A percentile compares a stretch with the other conserved stretches of the same genome.
These are phyloP conservation scores for Halcyon smyrnensis DNA, from an alignment of 2,797 vertebrate species.

Conservation along the genomic window DNA sequence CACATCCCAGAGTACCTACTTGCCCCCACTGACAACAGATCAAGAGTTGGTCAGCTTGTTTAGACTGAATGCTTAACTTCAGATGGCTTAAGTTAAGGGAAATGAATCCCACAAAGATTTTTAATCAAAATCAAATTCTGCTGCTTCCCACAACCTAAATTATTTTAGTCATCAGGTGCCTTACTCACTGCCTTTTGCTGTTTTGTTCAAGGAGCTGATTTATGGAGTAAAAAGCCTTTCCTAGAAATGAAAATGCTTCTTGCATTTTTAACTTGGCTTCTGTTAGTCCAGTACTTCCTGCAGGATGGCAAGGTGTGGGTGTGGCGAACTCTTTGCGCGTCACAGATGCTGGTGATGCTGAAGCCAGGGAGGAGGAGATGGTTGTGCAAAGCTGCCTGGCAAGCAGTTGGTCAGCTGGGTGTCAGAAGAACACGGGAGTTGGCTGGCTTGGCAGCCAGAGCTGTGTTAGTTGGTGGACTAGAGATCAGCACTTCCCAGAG, in stretches of 20 bases:
- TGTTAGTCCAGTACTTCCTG: conserved; percentile 57
- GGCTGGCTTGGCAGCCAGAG: neutral
- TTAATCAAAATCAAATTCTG: conserved; percentile 29
- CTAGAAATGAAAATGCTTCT: conserved; percentile 50
- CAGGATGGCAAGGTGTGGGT: conserved; percentile 48
- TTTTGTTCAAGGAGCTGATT: conserved; percentile 36
- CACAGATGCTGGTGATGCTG: conserved; percentile 64
- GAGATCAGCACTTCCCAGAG: neutral
- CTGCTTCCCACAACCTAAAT: conserved; percentile 45
- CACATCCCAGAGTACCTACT: neutral
- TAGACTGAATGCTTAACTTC: conserved; percentile 11
- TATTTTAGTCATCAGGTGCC: conserved; percentile 54
- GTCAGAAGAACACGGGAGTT: neutral
- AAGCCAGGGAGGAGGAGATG: conserved; percentile 59
- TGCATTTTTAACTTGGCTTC: conserved; percentile 34
- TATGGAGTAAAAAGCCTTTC: neutral
- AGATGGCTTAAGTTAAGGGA: neutral
- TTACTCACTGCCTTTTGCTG: conserved; percentile 49
- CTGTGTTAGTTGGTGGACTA: neutral
- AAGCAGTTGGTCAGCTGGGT: neutral
- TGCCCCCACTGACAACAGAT: neutral
- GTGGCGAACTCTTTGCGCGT: conserved; percentile 69
- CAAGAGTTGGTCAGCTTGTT: neutral
- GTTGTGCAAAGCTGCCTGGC: conserved; percentile 24
- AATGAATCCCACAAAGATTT: conserved; percentile 25